Conservation (phyloP, 92 coral and sea anemone species). For the Porites lobata region DNA sequence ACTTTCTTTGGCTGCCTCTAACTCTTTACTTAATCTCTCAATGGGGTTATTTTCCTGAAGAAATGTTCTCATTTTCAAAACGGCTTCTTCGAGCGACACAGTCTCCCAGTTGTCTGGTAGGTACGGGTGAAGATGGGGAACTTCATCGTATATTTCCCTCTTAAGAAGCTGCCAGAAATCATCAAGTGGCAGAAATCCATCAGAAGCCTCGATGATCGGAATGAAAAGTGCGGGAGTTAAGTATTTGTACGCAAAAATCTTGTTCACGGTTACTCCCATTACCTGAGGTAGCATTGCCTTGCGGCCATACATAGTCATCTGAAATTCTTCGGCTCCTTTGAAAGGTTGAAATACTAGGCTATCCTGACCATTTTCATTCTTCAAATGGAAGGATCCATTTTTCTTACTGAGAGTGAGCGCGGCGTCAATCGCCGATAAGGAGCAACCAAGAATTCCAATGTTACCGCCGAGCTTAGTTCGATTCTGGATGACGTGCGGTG, state of each 20-base stretch:
- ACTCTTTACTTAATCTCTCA: slow-evolving; percentile 37
- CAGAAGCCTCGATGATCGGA: slow-evolving; percentile 27
- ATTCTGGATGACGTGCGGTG: slow-evolving; percentile 31
- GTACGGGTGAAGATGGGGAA: slow-evolving; percentile 36
- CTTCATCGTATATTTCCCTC: slow-evolving; percentile 64
- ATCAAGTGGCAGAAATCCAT: slow-evolving; percentile 62
- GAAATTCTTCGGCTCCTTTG: slow-evolving; percentile 44
- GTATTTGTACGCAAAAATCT: slow-evolving; percentile 45
- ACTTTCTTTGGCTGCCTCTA: slow-evolving; percentile 48
- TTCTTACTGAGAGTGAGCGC: slow-evolving; percentile 41
- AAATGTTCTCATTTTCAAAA: slow-evolving; percentile 8
- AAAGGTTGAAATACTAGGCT: slow-evolving; percentile 34
- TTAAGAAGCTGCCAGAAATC: slow-evolving; percentile 56
- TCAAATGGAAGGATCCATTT: slow-evolving; percentile 24
- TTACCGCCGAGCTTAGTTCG: slow-evolving; percentile 13
- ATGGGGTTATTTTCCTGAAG: slow-evolving; percentile 30
- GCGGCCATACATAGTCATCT: slow-evolving; percentile 61
- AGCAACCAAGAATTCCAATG: slow-evolving; percentile 54
- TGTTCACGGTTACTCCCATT: slow-evolving; percentile 40
- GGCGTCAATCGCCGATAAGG: slow-evolving; percentile 52
- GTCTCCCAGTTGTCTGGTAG: slow-evolving; percentile 46
- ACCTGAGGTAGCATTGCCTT: slow-evolving; percentile 51
- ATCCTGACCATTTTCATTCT: neutral
- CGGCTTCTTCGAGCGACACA: slow-evolving; percentile 37
- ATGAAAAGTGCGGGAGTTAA: slow-evolving; percentile 25